Evolutionary conservation across 2,888 invertebrate genomes (phyloP), one percentile per base, ranked within the genome.

Genomic region (Hypomecis atomaria): DNA sequence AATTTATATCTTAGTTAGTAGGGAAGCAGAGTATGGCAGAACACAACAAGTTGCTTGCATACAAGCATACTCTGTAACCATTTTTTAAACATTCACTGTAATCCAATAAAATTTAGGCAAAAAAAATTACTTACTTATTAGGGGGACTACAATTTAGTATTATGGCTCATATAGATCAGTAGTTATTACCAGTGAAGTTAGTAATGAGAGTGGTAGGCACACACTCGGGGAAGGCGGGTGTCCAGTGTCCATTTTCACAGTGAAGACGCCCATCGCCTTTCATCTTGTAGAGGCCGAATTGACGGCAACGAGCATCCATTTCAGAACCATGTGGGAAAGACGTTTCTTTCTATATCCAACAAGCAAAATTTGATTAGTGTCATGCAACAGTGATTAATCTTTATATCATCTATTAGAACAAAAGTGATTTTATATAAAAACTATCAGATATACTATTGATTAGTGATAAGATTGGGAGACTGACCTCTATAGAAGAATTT

Each of bases 201-300:
- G 97, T 97, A 71, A 98, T 93, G 44, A 96, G 92, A 0, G 97
- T 97, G 37, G 98, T 98, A n/a, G 97, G 96, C 40, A 96, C 96
- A 82, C 98, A 98, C 67, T 96, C 95, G 0, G 98, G 97, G 81
- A 96, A 90, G 71, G 94, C 94, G 0, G 96, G 94, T 34, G 94
- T 94, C 97, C 98, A 98, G 57, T 94, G 94, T 2, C 97, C 97
- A 79, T 98, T 97, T 73, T 96, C 96, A 83, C 98, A 98, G 40
- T 95, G 94, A 43, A 97, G 92, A 58, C 94, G 88, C n/a, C 95
- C 94, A 57, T 96, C 96, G 34, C 98, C 98, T 66, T 96, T 93
- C 74, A 97, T 93, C 88, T 97, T 97, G 90, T 97, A 97, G 76
- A 96, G 94, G 38, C 98, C 97, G 73, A 97, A 93, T 79, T 97